A percentile compares a stretch with the other conserved stretches of the same genome.
These are phyloP conservation scores for Cephalopterus ornatus DNA, from an alignment of 2,113 vertebrate species.

Conservation along the genomic window DNA sequence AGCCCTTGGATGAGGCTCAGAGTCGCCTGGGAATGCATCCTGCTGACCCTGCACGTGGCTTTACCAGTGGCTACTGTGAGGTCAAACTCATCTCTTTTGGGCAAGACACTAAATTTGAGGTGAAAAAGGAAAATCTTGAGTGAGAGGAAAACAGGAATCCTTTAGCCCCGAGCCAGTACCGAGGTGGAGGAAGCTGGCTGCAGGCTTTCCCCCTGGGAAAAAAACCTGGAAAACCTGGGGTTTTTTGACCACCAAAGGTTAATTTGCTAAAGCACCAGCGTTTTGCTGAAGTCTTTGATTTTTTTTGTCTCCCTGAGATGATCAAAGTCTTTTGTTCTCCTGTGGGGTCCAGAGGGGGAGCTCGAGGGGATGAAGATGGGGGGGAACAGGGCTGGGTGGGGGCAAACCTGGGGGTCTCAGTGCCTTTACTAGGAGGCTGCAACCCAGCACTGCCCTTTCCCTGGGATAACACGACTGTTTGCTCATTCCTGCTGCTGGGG, in stretches of 20 bases:
- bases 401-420: fast-evolving
- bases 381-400: background rate
- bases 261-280: background rate
- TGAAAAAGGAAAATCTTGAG: background rate
- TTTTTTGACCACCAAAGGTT: background rate
- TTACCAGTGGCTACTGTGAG: background rate
- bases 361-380: fast-evolving
- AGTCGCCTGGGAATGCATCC: background rate
- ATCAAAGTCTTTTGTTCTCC: conserved; percentile 46
- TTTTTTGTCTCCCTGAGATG: conserved; percentile 34
- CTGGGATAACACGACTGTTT: background rate
- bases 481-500: background rate
- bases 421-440: background rate
- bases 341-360: background rate
- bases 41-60: background rate
- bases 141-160: background rate
- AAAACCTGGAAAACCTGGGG: background rate
- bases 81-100: background rate
- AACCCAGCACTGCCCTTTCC: background rate
- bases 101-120: background rate
- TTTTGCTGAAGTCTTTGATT: conserved; percentile 54
- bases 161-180: fast-evolving
- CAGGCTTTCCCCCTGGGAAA: background rate
- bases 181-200: background rate
- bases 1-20: background rate